phyloP scores from a whole-genome alignment of 2,888 invertebrate genomes.

The Apotomis turbidana region DNA sequence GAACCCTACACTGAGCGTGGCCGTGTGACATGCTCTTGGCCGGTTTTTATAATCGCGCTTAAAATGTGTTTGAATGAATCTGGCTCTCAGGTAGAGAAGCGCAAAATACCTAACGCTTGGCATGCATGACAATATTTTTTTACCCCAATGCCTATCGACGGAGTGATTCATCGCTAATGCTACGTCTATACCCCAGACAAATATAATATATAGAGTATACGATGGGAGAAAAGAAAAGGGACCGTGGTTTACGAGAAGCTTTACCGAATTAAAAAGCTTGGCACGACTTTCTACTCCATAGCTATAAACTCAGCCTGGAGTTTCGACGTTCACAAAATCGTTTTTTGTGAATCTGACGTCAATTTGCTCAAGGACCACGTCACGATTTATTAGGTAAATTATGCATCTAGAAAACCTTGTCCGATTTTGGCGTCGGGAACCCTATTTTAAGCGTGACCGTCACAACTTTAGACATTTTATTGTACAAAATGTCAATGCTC shows the following conservation, averaged over 20 bases:
- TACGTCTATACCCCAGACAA: background rate
- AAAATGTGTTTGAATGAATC: background rate
- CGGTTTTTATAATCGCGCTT: background rate
- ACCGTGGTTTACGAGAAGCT: slow-evolving; percentile 4
- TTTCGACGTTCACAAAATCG: background rate
- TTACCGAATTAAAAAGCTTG: slow-evolving; percentile 10
- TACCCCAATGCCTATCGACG: slow-evolving; percentile 2
- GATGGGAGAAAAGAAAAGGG: background rate
- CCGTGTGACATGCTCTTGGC: too few relatives aligned
- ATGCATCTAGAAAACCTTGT: too few relatives aligned
- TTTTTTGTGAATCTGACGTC: background rate
- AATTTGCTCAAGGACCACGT: background rate
- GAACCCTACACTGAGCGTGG: too few relatives aligned
- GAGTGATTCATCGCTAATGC: background rate
- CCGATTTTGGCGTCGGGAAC: background rate
- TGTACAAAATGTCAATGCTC: slow-evolving; percentile 12
- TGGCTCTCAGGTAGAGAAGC: background rate
- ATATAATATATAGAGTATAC: background rate
- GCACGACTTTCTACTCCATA: slow-evolving; percentile 2
- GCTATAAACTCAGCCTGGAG: slow-evolving; percentile 17
- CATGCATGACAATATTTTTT: background rate
- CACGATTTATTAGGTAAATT: too few relatives aligned
- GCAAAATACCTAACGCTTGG: background rate
- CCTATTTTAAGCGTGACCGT: slow-evolving; percentile 11
- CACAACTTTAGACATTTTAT: background rate